A percentile compares a stretch with the other conserved stretches of the same genome.
phyloP scores from a whole-genome alignment of 2,797 vertebrate genomes.

The Clarias laeviceps region DNA sequence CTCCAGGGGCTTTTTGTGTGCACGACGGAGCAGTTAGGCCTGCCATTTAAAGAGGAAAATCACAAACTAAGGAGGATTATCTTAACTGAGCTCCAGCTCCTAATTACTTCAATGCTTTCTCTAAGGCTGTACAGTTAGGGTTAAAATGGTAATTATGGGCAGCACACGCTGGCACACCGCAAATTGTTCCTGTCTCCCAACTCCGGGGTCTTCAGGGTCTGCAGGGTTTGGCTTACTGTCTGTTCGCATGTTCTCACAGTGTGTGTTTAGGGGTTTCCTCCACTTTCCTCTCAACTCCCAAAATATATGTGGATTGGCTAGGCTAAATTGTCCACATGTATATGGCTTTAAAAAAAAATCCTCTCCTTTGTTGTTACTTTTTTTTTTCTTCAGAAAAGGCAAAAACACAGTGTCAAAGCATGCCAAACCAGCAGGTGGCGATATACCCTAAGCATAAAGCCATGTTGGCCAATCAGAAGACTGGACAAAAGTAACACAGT shows the following conservation, averaged over 20 bases:
- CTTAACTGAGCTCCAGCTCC: not conserved
- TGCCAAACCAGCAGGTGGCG: too few relatives aligned
- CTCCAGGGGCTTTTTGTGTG: not conserved
- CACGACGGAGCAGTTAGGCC: conserved; percentile 35
- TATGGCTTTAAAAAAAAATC: too few relatives aligned
- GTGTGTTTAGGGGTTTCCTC: not conserved
- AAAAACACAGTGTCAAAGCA: too few relatives aligned
- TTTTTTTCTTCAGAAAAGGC: too few relatives aligned
- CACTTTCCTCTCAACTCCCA: too few relatives aligned
- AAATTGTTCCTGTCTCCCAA: not conserved
- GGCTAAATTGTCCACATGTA: not conserved
- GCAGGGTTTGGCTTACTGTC: not conserved
- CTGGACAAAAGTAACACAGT: too few relatives aligned
- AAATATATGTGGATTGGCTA: not conserved
- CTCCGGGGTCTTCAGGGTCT: not conserved
- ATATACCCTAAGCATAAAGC: too few relatives aligned
- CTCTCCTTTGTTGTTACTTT: too few relatives aligned
- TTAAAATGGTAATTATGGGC: not conserved
- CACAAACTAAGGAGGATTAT: conserved; percentile 18
- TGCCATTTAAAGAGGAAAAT: conserved; percentile 26
- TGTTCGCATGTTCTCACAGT: not conserved
- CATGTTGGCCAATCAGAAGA: too few relatives aligned
- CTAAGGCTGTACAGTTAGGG: not conserved
- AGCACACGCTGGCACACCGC: not conserved
- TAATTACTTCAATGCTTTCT: not conserved